Percentiles rank a stretch among this genome's conserved stretches.
Conservation (phyloP, 2,797 vertebrate genomes). For the Cossypha caffra region DNA sequence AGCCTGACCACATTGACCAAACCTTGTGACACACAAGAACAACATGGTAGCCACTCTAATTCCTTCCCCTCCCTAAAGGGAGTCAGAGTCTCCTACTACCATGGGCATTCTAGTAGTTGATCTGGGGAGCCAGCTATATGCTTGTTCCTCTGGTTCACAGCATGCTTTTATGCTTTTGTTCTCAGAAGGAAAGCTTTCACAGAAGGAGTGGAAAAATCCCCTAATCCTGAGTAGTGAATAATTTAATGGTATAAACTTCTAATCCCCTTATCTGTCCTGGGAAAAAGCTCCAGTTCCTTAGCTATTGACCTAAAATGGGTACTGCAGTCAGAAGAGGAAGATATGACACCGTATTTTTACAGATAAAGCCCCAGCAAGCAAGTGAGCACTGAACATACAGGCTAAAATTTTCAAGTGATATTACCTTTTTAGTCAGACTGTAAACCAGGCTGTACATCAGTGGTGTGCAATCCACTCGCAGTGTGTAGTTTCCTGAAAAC, state of each 20-base stretch:
- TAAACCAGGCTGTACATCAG: conserved; percentile 89
- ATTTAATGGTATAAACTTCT: background rate
- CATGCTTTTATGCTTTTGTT: background rate
- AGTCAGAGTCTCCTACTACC: background rate
- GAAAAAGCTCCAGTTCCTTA: background rate
- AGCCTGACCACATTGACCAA: background rate
- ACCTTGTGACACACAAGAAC: background rate
- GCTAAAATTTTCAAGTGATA: background rate
- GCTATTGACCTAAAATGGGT: background rate
- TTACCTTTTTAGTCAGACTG: conserved; percentile 90
- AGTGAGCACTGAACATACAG: background rate
- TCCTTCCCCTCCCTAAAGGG: background rate
- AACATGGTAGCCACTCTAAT: background rate
- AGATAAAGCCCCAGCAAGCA: background rate
- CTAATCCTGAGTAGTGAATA: background rate
- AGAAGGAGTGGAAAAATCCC: background rate
- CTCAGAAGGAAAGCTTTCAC: background rate
- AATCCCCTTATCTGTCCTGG: background rate
- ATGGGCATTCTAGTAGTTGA: background rate
- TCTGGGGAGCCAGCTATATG: background rate
- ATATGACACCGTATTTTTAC: background rate
- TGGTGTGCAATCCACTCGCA: conserved; percentile 93
- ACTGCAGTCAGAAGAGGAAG: background rate
- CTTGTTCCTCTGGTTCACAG: background rate
- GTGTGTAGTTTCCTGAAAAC: conserved; percentile 91